Base-by-base conservation (phyloP, 2,888 invertebrate species). In the Parapristionchus giblindavisi region DNA sequence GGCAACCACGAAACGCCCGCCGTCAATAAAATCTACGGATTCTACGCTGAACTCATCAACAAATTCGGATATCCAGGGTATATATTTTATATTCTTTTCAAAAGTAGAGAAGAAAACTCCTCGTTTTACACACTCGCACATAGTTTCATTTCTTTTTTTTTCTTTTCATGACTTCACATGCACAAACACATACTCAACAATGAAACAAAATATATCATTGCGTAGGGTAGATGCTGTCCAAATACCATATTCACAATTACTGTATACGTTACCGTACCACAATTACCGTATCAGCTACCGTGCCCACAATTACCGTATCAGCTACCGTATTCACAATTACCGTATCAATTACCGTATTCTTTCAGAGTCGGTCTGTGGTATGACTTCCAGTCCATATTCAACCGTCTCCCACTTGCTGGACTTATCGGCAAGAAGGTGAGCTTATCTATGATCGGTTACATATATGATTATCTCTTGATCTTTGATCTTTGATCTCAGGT, bases 1-100 rank as follows among this genome's bases (percentile, higher is more conserved):
- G 85, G 85, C 51, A 85, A 85, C 72, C 85, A 85, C 73, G 85
- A 85, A 65, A 85, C 84, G 11, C 82, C 85, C 21, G 80, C 83
- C 5, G 85, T 85, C 60, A 85, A 85, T 77, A 81, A 80, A 65
- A 85, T 83, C 68, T 85, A 85, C 77, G 85, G 85, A 11, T 85
- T 85, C 78, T 83, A 83, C 77, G 78, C 80, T 11, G 84, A 84
- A 43, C 83, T 83, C 72, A 76, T 76, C 32, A 70, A 77, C 58
- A 84, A 84, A 71, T 84, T 84, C 75, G 83, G 83, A 70, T 78
- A 52, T 27, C 54, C 56, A 3, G 75, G 66, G 70, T 70, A 29
- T n/a, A 36, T 11, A 11, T n/a, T 34, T 14, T n/a, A 4, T 43
- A 43, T 14, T 43, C 43, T 43, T 8, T 8, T 17, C 8, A 8